phyloP scores from a whole-genome alignment of 2,797 vertebrate genomes.

The Arctocebus calabarensis region DNA sequence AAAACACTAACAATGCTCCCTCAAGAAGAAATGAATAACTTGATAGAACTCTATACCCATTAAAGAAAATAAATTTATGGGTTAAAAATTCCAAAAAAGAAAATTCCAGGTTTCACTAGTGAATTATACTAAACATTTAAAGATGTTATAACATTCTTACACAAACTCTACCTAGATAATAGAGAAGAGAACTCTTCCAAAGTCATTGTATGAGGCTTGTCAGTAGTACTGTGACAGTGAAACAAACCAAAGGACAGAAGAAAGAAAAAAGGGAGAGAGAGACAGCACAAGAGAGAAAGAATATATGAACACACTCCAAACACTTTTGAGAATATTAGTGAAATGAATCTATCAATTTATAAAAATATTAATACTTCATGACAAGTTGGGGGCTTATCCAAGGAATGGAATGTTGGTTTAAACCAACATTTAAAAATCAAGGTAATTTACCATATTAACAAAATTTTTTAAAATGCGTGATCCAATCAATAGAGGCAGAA shows the following conservation, averaged over 20 bases:
- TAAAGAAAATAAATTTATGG: neutral
- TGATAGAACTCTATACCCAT: neutral
- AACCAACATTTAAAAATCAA: conserved; percentile 22
- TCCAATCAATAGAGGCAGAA: neutral
- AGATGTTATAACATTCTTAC: conserved; percentile 10
- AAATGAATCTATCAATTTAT: neutral
- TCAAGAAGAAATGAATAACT: conserved; percentile 31
- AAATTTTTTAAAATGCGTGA: neutral
- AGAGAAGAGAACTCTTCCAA: neutral
- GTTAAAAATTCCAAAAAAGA: conserved; percentile 22
- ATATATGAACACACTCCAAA: neutral
- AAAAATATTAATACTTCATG: conserved; percentile 22
- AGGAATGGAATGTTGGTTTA: conserved; percentile 27
- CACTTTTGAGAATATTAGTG: neutral
- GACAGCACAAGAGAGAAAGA: neutral
- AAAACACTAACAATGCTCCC: neutral
- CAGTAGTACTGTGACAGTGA: neutral
- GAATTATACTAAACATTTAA: neutral
- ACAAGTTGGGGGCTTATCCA: conserved; percentile 32
- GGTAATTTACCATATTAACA: conserved; percentile 24
- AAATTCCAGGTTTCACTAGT: neutral
- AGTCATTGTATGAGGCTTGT: neutral
- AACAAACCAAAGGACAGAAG: neutral
- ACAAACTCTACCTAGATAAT: neutral
- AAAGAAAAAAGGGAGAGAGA: neutral